These are phyloP conservation scores for Anticlea derivata DNA, from an alignment of 2,888 invertebrate species.

Conservation along the genomic window DNA sequence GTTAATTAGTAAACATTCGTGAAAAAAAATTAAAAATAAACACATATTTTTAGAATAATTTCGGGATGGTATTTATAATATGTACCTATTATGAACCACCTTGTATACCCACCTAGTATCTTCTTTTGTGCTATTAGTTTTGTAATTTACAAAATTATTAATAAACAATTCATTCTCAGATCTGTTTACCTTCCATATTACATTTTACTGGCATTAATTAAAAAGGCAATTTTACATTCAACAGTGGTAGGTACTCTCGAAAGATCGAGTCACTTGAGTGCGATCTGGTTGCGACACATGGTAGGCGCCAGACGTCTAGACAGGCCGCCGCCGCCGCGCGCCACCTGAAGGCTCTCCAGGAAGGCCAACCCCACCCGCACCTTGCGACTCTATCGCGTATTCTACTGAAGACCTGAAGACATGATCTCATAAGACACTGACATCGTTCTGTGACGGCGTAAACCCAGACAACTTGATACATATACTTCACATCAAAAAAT, in stretches of 20 bases:
- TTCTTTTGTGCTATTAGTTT: no score
- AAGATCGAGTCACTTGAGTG: conserved; percentile 38
- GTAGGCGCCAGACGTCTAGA: conserved; percentile 73
- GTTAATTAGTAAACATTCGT: no score
- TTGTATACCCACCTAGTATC: no score
- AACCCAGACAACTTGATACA: no score
- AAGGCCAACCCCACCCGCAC: conserved; percentile 50
- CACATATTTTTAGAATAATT: no score
- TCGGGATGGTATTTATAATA: no score
- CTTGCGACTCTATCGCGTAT: conserved; percentile 21
- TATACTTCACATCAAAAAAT: no score
- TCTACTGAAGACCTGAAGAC: neutral
- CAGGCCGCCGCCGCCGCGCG: conserved; percentile 61
- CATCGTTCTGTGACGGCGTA: neutral
- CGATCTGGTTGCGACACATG: conserved; percentile 50
- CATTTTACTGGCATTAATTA: conserved; percentile 17
- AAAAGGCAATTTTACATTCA: conserved; percentile 16
- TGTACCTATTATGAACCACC: no score
- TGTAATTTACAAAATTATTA: no score
- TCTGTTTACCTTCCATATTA: conserved; percentile 14
- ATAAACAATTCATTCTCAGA: no score
- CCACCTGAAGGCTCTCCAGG: conserved; percentile 72
- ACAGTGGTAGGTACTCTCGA: conserved; percentile 14
- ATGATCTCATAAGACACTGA: neutral
- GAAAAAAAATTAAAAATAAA: no score